Base-by-base conservation (phyloP, 64 coral and sea anemone species). In the Stylophora pistillata region DNA sequence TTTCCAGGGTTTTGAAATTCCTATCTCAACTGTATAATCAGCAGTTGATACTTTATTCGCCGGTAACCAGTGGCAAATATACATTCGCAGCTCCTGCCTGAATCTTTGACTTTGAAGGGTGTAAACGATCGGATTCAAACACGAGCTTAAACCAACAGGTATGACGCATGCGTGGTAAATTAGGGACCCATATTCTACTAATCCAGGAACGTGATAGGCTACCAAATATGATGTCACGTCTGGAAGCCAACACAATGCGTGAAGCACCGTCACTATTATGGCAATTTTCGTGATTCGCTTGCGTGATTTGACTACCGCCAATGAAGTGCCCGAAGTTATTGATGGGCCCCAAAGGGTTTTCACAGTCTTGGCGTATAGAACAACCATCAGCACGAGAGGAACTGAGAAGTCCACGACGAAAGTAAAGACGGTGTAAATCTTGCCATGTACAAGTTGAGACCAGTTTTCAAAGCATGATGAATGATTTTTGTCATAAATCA, bases 51-150 rank as follows among this genome's bases (percentile, higher is more conserved):
- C 37, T 47, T 47, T 47, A 47, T 47, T 47, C 37, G 37, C 7
- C 37, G 37, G 37, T 47, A 47, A 47, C 37, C 37, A 47, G 37
- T 7, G 7, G 37, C 37, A 47, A 47, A 47, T 47, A 47, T 47
- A 47, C 37, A 47, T 47, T 47, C 37, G 37, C 37, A 47, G 7
- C 37, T 47, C 37, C 37, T 47, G 37, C 37, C 71, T 73, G 71
- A 73, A 73, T 18, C 71, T 73, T 33, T 20, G 30, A 73, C 71
- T 73, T 31, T 33, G 30, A 28, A 73, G 30, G 32, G 71, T 31
- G 27, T 73, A 73, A 73, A 73, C 10, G 34, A 73, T 73, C 71
- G 71, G 71, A 73, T 73, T 73, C 27, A 73, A 73, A 73, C 71
- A 73, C 30, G 71, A 32, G 71, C 71, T 25, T 15, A 73, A 15